A percentile compares a stretch with the other conserved stretches of the same genome.
Evolutionary conservation across 2,888 invertebrate genomes (phyloP).

Genomic region (Patella depressa): DNA sequence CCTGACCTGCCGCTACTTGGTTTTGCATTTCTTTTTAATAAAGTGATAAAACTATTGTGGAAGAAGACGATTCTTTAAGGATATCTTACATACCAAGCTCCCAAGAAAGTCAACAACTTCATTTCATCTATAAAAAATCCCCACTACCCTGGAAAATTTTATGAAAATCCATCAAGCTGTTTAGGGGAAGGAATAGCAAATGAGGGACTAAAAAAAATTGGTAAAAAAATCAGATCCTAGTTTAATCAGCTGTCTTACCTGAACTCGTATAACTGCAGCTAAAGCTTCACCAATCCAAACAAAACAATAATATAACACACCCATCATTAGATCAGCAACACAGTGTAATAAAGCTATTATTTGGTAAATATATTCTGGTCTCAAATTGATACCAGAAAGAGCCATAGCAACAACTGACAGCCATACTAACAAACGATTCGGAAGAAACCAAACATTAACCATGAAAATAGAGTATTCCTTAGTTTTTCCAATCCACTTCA

Average conservation of each 20-base stretch:
- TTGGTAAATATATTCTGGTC: slow-evolving; percentile 33
- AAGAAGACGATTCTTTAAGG: too few species aligned
- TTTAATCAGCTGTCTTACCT: slow-evolving; percentile 17
- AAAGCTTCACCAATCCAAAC: slow-evolving; percentile 10
- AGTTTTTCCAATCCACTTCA: slow-evolving; percentile 14
- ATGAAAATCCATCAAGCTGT: neutral
- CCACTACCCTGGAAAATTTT: neutral
- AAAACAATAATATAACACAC: slow-evolving; percentile 29
- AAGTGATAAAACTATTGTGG: too few species aligned
- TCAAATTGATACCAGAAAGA: slow-evolving; percentile 29
- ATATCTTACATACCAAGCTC: too few species aligned
- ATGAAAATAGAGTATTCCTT: neutral
- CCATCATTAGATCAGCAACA: slow-evolving; percentile 39
- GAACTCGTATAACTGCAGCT: slow-evolving; percentile 14
- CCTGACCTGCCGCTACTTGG: too few species aligned
- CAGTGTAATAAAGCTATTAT: slow-evolving; percentile 37
- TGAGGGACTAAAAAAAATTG: too few species aligned
- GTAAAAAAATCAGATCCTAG: neutral
- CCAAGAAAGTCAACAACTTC: too few species aligned
- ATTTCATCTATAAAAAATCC: too few species aligned
- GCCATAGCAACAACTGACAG: slow-evolving; percentile 34
- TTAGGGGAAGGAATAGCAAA: neutral
- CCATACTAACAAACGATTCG: slow-evolving; percentile 39
- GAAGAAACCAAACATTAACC: slow-evolving; percentile 37
- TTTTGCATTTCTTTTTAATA: too few species aligned